Evolutionary conservation across 2,888 invertebrate species (phyloP).

Genomic region (Tortricodes alternella): DNA sequence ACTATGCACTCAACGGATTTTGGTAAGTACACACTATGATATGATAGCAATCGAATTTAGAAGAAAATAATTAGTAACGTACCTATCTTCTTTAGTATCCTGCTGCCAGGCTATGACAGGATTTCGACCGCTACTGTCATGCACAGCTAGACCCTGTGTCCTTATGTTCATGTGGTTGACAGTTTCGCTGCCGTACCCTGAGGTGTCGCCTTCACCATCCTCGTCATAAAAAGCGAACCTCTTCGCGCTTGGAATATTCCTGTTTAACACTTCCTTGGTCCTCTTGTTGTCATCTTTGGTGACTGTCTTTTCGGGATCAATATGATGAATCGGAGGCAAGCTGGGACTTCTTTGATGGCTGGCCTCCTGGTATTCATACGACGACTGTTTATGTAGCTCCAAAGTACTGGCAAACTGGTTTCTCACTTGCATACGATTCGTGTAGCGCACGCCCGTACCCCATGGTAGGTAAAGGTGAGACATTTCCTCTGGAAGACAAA

Average conservation of each 20-base stretch:
- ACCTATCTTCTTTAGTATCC: conserved; percentile 66
- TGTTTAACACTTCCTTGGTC: conserved; percentile 55
- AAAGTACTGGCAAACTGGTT: conserved; percentile 77
- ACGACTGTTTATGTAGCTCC: conserved; percentile 71
- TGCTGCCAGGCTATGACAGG: conserved; percentile 77
- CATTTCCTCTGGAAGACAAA: conserved; percentile 88
- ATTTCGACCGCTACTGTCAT: conserved; percentile 48
- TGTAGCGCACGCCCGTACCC: conserved; percentile 82
- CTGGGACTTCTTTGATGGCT: conserved; percentile 85
- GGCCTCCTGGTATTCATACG: conserved; percentile 72
- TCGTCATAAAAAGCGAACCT: conserved; percentile 77
- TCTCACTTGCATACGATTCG: conserved; percentile 67
- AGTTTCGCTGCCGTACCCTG: conserved; percentile 92
- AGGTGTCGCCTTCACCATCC: conserved; percentile 88
- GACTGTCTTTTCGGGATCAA: conserved; percentile 53
- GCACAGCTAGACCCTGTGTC: conserved; percentile 49
- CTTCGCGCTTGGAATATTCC: conserved; percentile 71
- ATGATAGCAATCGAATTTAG: too few relatives aligned
- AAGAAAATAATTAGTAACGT: too few relatives aligned
- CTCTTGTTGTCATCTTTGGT: conserved; percentile 61
- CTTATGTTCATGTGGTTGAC: conserved; percentile 76
- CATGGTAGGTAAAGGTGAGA: conserved; percentile 90
- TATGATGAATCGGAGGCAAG: conserved; percentile 84
- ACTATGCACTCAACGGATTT: too few relatives aligned
- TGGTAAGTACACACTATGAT: too few relatives aligned